Percentiles rank a stretch among this genome's conserved stretches.
Evolutionary conservation across 2,113 vertebrate genomes (phyloP).

Genomic region (Arenaria interpres): DNA sequence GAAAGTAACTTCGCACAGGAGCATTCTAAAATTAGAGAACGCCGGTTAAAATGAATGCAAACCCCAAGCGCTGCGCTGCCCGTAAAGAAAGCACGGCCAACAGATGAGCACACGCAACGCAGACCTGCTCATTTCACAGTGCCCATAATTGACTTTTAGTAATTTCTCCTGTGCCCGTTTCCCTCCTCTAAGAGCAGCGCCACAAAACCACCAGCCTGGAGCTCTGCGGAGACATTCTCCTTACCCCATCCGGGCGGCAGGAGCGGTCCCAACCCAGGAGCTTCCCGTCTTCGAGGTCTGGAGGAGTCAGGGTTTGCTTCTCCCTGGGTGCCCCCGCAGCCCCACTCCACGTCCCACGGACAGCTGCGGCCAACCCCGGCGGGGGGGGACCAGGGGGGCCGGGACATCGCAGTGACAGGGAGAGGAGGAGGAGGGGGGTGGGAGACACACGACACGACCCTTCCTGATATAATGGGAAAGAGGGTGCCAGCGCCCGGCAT

Average conservation of each 20-base stretch:
- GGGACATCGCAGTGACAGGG: background rate
- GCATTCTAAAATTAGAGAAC: conserved; percentile 32
- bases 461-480: conserved; percentile 46
- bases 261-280: background rate
- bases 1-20: conserved; percentile 39
- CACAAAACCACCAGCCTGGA: background rate
- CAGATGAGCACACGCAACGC: background rate
- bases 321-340: background rate
- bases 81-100: background rate
- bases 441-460: background rate
- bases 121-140: background rate
- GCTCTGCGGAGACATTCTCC: background rate
- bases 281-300: accelerated
- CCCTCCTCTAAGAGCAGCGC: background rate
- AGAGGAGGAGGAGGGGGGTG: too few species aligned
- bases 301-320: background rate
- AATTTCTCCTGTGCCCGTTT: background rate
- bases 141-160: background rate
- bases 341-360: background rate
- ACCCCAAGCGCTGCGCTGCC: background rate
- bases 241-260: background rate
- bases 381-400: background rate
- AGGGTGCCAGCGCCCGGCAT: background rate
- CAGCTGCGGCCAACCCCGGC: background rate
- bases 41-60: background rate